Evolutionary conservation across 2,797 vertebrate genomes (phyloP).

Genomic region (Anomalospiza imberbis): DNA sequence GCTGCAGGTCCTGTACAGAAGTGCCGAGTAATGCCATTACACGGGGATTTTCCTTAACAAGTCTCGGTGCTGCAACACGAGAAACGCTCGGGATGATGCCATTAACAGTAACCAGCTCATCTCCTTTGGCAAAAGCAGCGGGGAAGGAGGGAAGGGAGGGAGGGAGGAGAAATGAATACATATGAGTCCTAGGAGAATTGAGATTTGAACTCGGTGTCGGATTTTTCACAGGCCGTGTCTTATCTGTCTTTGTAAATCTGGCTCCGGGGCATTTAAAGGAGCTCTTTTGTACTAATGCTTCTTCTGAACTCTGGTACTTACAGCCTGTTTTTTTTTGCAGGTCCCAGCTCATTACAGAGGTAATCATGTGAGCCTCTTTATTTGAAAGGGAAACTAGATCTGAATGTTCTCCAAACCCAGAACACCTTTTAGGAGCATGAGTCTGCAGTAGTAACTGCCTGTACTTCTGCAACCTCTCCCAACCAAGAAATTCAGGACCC

Average conservation of each 20-base stretch:
- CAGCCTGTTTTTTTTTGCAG: not conserved
- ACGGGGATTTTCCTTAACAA: conserved; percentile 34
- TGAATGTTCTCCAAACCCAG: conserved; percentile 10
- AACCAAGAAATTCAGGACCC: not conserved
- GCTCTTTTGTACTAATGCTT: not conserved
- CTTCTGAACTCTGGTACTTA: not conserved
- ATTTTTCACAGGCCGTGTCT: not conserved
- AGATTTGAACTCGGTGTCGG: not conserved
- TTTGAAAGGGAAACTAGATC: conserved; percentile 3
- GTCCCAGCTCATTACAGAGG: conserved; percentile 21
- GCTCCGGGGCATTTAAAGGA: not conserved
- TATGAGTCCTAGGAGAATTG: conserved; percentile 16
- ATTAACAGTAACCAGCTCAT: conserved; percentile 39
- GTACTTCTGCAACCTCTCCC: not conserved
- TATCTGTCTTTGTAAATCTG: conserved; percentile 19
- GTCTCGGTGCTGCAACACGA: not conserved
- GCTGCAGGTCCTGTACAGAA: not conserved
- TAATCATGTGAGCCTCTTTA: not conserved
- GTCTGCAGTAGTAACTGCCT: not conserved
- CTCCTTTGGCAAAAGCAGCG: not conserved
- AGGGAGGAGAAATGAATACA: conserved; percentile 7
- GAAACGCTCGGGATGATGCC: conserved; percentile 13
- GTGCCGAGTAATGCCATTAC: conserved; percentile 40
- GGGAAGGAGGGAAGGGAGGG: not conserved
- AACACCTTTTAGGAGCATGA: not conserved